phyloP scores from a whole-genome alignment of 2,113 vertebrate genomes.

The Coptodon rendalli region DNA sequence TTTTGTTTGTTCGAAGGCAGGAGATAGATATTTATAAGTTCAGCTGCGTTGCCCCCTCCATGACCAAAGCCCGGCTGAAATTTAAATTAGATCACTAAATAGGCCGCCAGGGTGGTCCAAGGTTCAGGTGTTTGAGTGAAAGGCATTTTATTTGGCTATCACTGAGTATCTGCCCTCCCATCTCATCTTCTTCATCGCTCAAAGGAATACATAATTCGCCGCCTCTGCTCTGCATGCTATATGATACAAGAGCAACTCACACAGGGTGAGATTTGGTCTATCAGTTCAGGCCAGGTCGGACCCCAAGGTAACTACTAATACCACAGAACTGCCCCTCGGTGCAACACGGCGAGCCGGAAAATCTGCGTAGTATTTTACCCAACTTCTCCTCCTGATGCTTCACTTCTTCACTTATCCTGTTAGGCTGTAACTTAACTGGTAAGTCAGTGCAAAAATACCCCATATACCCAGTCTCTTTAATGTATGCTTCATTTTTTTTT shows the following conservation, averaged over 20 bases:
- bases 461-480: not conserved
- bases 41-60: not conserved
- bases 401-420: not conserved
- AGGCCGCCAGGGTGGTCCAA: not conserved
- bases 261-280: conserved; percentile 7
- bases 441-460: not conserved
- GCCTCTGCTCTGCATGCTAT: conserved; percentile 3
- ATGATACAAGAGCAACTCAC: not conserved
- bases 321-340: not conserved
- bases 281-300: conserved; percentile 18
- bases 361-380: not conserved
- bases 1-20: not conserved
- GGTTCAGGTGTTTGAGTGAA: conserved; percentile 19
- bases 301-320: conserved; percentile 11
- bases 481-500: not conserved
- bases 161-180: conserved; percentile 7
- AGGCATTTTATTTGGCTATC: conserved; percentile 30
- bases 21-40: conserved; percentile 1
- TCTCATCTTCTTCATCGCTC: conserved; percentile 14
- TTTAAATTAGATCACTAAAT: conserved; percentile 21
- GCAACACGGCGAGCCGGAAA: not conserved
- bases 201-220: conserved; percentile 23
- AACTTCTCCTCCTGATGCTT: not conserved
- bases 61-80: not conserved
- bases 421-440: not conserved